Evolutionary conservation across 2,113 vertebrate genomes (phyloP).

Genomic region (Mixornis gularis): DNA sequence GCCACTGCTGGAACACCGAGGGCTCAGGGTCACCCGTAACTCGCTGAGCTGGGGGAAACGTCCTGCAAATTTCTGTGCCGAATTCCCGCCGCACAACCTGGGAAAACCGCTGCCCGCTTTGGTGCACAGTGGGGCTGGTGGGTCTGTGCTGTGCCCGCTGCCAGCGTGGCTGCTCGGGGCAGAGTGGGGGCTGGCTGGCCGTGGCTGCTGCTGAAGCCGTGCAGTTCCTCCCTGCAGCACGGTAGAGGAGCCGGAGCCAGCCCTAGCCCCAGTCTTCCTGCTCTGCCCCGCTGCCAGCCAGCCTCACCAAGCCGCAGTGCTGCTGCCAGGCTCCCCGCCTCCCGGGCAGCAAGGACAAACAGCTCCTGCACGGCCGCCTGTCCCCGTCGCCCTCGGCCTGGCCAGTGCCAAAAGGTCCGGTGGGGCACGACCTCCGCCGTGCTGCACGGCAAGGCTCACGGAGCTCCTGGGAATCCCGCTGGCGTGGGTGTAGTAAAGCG

Average conservation of each 20-base stretch:
- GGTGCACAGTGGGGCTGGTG: background rate
- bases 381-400: fast-evolving
- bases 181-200: background rate
- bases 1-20: background rate
- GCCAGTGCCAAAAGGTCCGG: fast-evolving
- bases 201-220: background rate
- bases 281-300: background rate
- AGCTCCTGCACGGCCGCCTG: fast-evolving
- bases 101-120: background rate
- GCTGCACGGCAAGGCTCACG: fast-evolving
- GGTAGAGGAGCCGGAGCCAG: background rate
- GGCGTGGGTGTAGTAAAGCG: fast-evolving
- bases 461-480: background rate
- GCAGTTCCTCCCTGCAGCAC: background rate
- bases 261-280: background rate
- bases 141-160: background rate
- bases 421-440: fast-evolving
- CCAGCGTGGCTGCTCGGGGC: background rate
- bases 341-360: fast-evolving
- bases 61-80: background rate
- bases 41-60: background rate
- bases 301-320: fast-evolving
- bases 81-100: too few relatives aligned
- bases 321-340: too few relatives aligned
- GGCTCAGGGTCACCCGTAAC: background rate